Conservation (phyloP, 2,113 vertebrate genomes). For the Trogon melanurus region DNA sequence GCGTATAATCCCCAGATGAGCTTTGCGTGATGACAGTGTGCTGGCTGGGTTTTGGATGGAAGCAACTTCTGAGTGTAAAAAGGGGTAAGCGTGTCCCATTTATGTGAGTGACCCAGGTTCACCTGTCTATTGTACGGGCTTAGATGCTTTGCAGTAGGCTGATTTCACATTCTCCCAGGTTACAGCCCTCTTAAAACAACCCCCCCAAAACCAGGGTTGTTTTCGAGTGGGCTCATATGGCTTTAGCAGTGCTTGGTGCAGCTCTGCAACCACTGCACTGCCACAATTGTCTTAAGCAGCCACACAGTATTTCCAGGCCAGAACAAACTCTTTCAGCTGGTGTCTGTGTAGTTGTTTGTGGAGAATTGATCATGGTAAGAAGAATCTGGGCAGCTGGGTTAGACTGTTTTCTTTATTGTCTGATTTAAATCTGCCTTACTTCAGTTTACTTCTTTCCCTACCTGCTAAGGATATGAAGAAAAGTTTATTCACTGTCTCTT, state of each 20-base stretch:
- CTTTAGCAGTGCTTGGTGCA: neutral
- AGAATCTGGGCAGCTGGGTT: neutral
- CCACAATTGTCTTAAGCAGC: neutral
- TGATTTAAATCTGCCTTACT: conserved; percentile 17
- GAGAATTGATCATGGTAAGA: neutral
- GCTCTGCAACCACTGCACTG: neutral
- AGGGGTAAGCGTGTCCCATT: neutral
- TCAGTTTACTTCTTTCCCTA: conserved; percentile 3
- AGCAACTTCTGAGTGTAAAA: neutral
- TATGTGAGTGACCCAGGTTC: neutral
- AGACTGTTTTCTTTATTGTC: neutral
- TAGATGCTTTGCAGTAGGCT: neutral
- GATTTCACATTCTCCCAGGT: neutral
- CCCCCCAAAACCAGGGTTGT: neutral
- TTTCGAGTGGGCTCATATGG: neutral
- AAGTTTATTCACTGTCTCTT: conserved; percentile 36
- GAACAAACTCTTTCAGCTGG: neutral
- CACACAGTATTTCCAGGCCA: neutral
- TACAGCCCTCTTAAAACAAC: neutral
- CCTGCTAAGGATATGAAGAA: neutral
- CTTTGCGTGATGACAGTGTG: neutral
- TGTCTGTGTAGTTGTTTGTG: neutral
- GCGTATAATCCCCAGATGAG: neutral
- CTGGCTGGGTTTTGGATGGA: neutral
- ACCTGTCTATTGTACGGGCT: neutral